Percentiles rank a stretch among this genome's conserved stretches.
phyloP scores from a whole-genome alignment of 2,797 vertebrate genomes.

The Eurystomus glaucurus region DNA sequence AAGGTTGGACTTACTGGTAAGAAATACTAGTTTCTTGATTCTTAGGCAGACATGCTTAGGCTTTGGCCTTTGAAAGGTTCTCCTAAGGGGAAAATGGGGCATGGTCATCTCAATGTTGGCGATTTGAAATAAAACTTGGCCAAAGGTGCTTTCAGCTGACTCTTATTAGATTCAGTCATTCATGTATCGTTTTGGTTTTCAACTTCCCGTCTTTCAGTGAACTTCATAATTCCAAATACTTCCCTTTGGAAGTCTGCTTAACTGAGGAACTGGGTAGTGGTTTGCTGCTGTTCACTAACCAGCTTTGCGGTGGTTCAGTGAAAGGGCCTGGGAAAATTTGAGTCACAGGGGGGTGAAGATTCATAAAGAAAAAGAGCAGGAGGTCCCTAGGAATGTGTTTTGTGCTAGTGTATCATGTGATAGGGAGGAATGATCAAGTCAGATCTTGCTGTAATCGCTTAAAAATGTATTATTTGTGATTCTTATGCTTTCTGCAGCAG shows the following conservation, averaged over 20 bases:
- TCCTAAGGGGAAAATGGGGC: not conserved
- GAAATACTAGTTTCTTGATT: not conserved
- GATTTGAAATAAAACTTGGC: not conserved
- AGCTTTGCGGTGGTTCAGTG: not conserved
- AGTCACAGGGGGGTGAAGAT: not conserved
- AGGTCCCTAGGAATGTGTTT: not conserved
- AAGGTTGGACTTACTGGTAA: conserved; percentile 92
- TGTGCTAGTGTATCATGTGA: not conserved
- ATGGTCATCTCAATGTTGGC: not conserved
- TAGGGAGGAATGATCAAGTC: not conserved
- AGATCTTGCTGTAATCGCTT: not conserved
- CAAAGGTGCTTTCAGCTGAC: not conserved
- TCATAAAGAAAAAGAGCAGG: not conserved
- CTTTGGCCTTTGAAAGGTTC: not conserved
- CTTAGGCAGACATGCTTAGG: not conserved
- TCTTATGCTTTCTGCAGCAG: conserved; percentile 68
- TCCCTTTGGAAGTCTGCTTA: not conserved
- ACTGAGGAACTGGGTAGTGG: not conserved
- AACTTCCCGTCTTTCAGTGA: conserved; percentile 11
- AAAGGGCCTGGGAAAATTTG: not conserved
- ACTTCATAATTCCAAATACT: not conserved
- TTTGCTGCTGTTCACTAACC: not conserved
- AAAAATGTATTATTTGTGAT: conserved; percentile 41
- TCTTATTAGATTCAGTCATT: not conserved
- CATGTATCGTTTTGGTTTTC: not conserved